Evolutionary conservation across 23 tunicate genomes (phyloP).

Genomic region (Ciona savignyi): DNA sequence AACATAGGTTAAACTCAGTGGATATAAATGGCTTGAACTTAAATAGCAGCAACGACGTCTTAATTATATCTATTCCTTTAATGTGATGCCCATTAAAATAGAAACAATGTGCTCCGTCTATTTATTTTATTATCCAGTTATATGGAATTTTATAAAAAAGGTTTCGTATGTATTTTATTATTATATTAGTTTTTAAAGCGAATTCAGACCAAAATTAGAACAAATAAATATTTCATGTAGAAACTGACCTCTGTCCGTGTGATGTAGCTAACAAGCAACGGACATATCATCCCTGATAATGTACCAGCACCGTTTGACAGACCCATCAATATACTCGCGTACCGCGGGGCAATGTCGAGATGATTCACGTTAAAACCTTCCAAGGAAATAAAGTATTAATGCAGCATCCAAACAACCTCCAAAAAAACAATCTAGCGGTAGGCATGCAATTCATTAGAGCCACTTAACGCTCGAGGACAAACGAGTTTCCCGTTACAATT

Average conservation of each 20-base stretch:
- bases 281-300: constrained; percentile 86
- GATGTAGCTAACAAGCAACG: constrained; percentile 72
- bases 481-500: not conserved
- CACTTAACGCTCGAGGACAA: not conserved
- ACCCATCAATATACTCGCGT: constrained; percentile 98
- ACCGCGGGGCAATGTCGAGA: constrained; percentile 97
- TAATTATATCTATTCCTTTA: no score
- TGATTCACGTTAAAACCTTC: constrained; percentile 98
- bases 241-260: constrained; percentile 70
- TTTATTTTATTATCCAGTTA: no score
- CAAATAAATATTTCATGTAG: not conserved
- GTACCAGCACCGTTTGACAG: constrained; percentile 97
- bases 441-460: not conserved
- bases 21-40: no score
- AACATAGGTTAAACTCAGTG: no score
- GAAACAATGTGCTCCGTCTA: no score
- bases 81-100: no score
- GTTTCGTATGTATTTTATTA: no score
- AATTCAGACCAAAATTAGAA: not conserved
- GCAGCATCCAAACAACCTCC: not conserved
- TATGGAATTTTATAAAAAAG: no score
- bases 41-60: no score
- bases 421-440: no score
- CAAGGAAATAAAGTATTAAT: not conserved
- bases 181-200: not conserved